phyloP scores from a whole-genome alignment of 92 coral and sea anemone species.

The Zoanthus gigantus region DNA sequence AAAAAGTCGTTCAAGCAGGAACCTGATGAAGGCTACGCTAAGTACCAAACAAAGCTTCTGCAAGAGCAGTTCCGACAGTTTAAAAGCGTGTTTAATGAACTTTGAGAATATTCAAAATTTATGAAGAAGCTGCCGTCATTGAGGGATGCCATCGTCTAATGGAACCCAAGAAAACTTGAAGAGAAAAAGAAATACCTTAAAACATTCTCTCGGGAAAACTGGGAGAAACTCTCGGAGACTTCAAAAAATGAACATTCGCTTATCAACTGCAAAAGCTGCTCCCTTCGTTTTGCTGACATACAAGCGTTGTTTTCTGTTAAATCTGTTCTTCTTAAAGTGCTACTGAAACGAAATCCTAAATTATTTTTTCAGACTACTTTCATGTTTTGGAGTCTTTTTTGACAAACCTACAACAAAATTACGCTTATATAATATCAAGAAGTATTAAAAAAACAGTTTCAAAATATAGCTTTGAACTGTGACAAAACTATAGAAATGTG shows the following conservation, averaged over 20 bases:
- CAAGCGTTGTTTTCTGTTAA: conserved; percentile 66
- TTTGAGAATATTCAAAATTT: conserved; percentile 48
- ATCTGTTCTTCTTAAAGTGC: conserved; percentile 48
- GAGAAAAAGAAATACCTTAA: conserved; percentile 61
- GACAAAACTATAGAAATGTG: background rate
- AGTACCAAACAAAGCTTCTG: conserved; percentile 56
- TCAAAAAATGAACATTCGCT: conserved; percentile 64
- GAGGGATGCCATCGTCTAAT: conserved; percentile 51
- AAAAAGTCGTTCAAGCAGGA: conserved; percentile 24
- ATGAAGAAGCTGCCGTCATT: conserved; percentile 62
- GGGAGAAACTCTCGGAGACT: conserved; percentile 47
- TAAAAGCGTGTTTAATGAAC: conserved; percentile 33
- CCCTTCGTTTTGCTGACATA: conserved; percentile 37
- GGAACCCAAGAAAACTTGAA: conserved; percentile 60
- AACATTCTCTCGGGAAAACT: conserved; percentile 61
- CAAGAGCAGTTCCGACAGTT: conserved; percentile 57
- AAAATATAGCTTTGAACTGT: background rate
- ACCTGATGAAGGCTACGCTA: conserved; percentile 55
- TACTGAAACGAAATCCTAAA: too few relatives aligned
- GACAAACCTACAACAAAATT: too few relatives aligned
- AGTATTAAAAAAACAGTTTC: background rate
- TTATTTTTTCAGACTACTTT: too few relatives aligned
- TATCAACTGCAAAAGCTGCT: conserved; percentile 65
- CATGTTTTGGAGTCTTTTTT: too few relatives aligned
- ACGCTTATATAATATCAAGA: background rate